Evolutionary conservation across 1,140 invertebrate species (phyloP).

Genomic region (Oscheius sp.): DNA sequence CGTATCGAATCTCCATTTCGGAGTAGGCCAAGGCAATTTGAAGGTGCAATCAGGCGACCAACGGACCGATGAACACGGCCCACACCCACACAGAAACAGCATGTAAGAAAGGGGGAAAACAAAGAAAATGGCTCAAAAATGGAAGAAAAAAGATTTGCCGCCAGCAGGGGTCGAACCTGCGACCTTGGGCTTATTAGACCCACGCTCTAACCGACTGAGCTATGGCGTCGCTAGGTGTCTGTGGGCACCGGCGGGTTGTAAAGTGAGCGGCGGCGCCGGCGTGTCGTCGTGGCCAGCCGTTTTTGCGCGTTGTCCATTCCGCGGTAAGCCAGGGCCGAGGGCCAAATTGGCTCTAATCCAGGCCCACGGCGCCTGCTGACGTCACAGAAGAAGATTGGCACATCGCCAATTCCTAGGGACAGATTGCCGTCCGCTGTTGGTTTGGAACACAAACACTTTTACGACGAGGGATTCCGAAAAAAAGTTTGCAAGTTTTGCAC

Average conservation of each 20-base stretch:
- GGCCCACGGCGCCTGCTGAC: not conserved
- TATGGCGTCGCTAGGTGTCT: no score
- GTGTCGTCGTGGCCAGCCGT: no score
- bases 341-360: slow-evolving; percentile 12
- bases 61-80: no score
- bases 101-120: not conserved
- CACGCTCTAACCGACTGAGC: slow-evolving; percentile 62
- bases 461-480: no score
- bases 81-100: not conserved
- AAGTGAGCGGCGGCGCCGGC: no score
- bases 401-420: not conserved
- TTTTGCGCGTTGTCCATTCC: no score
- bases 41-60: slow-evolving; percentile 2
- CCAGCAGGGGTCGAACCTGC: slow-evolving; percentile 59
- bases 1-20: not conserved
- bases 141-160: no score
- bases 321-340: not conserved
- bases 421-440: no score
- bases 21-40: not conserved
- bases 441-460: no score
- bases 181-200: slow-evolving; percentile 62
- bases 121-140: not conserved
- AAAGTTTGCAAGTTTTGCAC: no score
- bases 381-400: not conserved
- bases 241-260: no score